Base-by-base conservation (phyloP, 1,140 invertebrate genomes). In the Bradysia coprophila region DNA sequence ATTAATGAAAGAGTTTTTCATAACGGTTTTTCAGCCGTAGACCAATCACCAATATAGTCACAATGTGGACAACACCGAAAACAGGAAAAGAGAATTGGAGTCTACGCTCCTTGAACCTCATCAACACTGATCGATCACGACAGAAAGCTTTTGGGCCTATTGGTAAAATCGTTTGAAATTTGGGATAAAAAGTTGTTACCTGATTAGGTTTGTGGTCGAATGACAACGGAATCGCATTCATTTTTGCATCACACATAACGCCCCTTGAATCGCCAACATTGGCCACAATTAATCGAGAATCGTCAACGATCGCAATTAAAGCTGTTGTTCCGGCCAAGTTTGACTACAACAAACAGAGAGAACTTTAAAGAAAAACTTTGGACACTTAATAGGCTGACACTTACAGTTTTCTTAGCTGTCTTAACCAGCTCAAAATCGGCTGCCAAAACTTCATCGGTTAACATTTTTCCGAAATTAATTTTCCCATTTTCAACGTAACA, bases 201-300 rank as follows among this genome's bases (percentile, higher is more conserved):
- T 28, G 24, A 31, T 74, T 71, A 20, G 92, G 92, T 67, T 96
- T 96, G 54, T 97, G 91, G 61, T 96, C 92, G 63, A 91, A 91
- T 11, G 91, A 94, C 8, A 96, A 66, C 38, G 90, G 89, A 47
- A 95, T 87, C 4, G 80, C 81, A 59, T 82, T 83, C 13, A 89
- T 89, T 56, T 81, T 76, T 33, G 70, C 72, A 65, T 94, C 88
- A 65, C 86, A 93, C 76, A 95, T 87, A 0, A 97, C 89, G 28
- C 88, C 92, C 49, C 92, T 67, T 0, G 91, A 95, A 61, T 97
- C 92, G 8, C 92, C 92, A 21, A 96, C 89, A 73, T 96, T 96
- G 6, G 90, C 91, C 20, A 96, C 89, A 46, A 88, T 81, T 36
- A 97, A 59, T 49, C 75, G 72, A 48, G 77, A 76, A 22, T 76